Percentiles rank a stretch among this genome's conserved stretches.
phyloP scores from a whole-genome alignment of 2,797 vertebrate species.

The Cynodonichthys magdalenae region DNA sequence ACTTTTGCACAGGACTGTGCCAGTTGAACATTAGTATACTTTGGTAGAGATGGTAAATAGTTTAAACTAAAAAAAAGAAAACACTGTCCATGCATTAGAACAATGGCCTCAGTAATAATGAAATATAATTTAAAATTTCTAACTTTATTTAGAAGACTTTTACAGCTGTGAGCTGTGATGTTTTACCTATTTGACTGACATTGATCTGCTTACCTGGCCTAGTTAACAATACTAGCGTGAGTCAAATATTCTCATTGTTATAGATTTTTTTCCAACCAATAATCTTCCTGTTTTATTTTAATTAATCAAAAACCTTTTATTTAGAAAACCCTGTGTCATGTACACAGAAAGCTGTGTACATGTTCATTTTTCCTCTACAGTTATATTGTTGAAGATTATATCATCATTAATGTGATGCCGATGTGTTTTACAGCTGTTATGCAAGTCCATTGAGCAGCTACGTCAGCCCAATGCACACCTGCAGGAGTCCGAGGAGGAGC shows the following conservation, averaged over 20 bases:
- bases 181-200: constrained; percentile 6
- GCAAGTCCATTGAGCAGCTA: constrained; percentile 97
- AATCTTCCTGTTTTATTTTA: too few species aligned
- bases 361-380: too few species aligned
- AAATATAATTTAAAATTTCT: constrained; percentile 5
- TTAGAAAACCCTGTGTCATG: too few species aligned
- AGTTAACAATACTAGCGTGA: constrained; percentile 3
- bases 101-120: neutral
- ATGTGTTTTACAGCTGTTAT: constrained; percentile 90
- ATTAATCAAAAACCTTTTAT: too few species aligned
- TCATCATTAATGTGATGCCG: constrained; percentile 41
- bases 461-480: constrained; percentile 92
- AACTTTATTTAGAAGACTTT: neutral
- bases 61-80: neutral
- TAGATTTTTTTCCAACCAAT: too few species aligned
- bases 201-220: constrained; percentile 15
- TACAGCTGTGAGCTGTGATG: constrained; percentile 11
- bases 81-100: neutral
- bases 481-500: constrained; percentile 95
- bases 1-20: too few species aligned
- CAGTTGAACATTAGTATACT: neutral
- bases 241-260: too few species aligned
- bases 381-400: constrained; percentile 1
- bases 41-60: neutral
- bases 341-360: too few species aligned